Evolutionary conservation across 2,797 vertebrate genomes (phyloP), one percentile per base, ranked within the genome.

Genomic region (Cossypha heuglini): DNA sequence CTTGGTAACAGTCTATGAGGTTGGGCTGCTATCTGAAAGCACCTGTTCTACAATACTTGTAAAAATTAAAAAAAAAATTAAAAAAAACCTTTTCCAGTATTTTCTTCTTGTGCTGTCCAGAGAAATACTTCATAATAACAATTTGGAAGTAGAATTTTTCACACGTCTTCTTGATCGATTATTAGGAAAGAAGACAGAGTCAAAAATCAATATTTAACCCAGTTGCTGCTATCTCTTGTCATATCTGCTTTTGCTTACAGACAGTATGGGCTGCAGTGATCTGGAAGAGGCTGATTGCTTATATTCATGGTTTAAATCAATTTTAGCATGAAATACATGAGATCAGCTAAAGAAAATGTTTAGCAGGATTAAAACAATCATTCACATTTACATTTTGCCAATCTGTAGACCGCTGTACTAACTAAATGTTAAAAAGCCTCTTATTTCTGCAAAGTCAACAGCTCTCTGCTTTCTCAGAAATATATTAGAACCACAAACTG

Each of bases 281-380:
- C 67, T 52, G 18, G 49, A 95, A 80, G 26, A 15, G 67, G 21
- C 20, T 83, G 57, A 49, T 38, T 66, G 49, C 33, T 93, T 89
- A 46, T 49, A 71, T 57, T 78, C 43, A 83, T 17, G 8, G 68
- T 85, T 82, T 51, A 82, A 75, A 88, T 73, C 58, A 78, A 51
- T 96, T 92, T 90, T 43, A 63, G 18, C 58, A 67, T 37, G 29
- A 94, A 92, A 80, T 79, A 77, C 57, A 69, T 28, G 16, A 90
- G 42, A 82, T 57, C 24, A 61, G 82, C 45, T 58, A 68, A 95
- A 83, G 25, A 91, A 97, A 97, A 92, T 78, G 28, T 93, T 88
- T 75, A 93, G 37, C 42, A 69, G 72, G 35, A 90, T 90, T 93
- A 85, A 93, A 97, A 77, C 14, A 93, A 91, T 58, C 31, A 79